Conservation (phyloP, 2,888 invertebrate genomes). For the Ormyrus labotus region DNA sequence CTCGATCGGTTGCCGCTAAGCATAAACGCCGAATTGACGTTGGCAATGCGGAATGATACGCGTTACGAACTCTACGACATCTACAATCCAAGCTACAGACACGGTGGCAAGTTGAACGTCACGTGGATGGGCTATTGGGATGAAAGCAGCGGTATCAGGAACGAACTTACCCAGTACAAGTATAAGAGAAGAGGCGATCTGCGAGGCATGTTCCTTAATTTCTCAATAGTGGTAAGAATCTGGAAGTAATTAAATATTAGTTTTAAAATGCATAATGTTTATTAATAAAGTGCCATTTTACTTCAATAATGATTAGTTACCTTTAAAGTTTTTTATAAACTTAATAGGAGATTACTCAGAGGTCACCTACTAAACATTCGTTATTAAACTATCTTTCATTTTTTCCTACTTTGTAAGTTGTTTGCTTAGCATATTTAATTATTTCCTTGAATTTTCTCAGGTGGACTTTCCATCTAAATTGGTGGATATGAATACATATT, state of each 20-base stretch:
- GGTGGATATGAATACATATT: constrained; percentile 72
- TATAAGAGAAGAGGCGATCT: constrained; percentile 66
- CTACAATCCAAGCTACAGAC: constrained; percentile 68
- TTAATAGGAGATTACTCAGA: too few relatives aligned
- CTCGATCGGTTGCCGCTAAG: constrained; percentile 62
- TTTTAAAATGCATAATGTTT: too few relatives aligned
- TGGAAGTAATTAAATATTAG: too few relatives aligned
- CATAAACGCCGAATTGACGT: constrained; percentile 65
- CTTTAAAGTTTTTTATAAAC: too few relatives aligned
- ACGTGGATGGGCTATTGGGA: constrained; percentile 66
- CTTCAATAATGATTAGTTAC: too few relatives aligned
- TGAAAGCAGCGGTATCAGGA: constrained; percentile 57
- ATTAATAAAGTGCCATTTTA: too few relatives aligned
- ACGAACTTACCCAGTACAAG: constrained; percentile 64
- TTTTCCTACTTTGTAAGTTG: too few relatives aligned
- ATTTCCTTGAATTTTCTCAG: constrained; percentile 52
- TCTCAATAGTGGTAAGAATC: constrained; percentile 63
- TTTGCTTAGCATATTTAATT: too few relatives aligned
- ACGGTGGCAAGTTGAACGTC: constrained; percentile 64
- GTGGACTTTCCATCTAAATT: constrained; percentile 61
- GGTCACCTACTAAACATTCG: too few relatives aligned
- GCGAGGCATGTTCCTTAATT: constrained; percentile 64
- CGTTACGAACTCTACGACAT: constrained; percentile 64
- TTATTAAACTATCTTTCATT: too few relatives aligned
- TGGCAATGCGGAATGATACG: constrained; percentile 57